These are phyloP conservation scores for Chiloscyllium plagiosum DNA, from an alignment of 2,113 vertebrate species.

Conservation along the genomic window DNA sequence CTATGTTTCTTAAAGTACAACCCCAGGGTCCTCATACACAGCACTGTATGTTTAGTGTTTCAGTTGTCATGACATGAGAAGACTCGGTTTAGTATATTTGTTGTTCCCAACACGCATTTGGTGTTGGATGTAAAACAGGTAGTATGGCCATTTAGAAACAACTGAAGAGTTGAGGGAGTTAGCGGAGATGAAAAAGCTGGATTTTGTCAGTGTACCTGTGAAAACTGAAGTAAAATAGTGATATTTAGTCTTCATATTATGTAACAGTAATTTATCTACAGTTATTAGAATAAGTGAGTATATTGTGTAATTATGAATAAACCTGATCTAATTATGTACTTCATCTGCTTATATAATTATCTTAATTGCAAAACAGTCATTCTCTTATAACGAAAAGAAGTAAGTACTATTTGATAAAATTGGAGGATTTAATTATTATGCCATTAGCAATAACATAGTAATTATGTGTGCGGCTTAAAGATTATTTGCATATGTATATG, in stretches of 20 bases:
- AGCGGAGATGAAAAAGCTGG: not conserved
- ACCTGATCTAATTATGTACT: not conserved
- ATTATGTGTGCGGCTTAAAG: constrained; percentile 5
- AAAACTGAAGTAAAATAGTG: not conserved
- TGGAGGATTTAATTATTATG: constrained; percentile 17
- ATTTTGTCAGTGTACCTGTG: not conserved
- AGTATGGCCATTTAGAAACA: too few species aligned
- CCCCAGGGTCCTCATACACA: too few species aligned
- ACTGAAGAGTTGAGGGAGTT: too few species aligned
- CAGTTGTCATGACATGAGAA: too few species aligned
- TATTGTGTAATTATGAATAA: not conserved
- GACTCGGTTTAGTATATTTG: not conserved
- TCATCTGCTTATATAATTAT: constrained; percentile 18
- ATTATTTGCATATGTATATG: not conserved
- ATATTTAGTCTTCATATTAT: not conserved
- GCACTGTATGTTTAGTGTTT: too few species aligned
- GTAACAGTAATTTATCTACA: not conserved
- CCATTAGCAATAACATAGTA: constrained; percentile 5
- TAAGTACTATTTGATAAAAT: not conserved
- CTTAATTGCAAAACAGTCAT: not conserved
- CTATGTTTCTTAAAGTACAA: too few species aligned
- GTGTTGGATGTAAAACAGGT: not conserved
- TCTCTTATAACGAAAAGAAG: not conserved
- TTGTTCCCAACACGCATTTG: not conserved
- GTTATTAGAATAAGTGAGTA: not conserved